A percentile compares a stretch with the other conserved stretches of the same genome.
Conservation (phyloP, 2,888 invertebrate species). For the Dichetophora obliterata region DNA sequence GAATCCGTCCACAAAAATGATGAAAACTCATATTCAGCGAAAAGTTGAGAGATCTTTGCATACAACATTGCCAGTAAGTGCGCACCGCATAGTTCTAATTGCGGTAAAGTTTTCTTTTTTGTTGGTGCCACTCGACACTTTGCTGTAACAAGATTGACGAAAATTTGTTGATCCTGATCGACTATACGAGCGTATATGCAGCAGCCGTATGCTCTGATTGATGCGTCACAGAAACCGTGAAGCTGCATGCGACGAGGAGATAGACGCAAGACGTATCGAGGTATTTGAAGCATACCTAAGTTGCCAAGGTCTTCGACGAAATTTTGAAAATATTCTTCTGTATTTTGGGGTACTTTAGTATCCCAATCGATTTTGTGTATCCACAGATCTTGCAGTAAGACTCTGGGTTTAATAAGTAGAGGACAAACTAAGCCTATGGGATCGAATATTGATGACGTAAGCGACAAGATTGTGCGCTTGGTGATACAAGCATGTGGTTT, state of each 20-base stretch:
- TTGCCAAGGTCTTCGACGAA: too few species aligned
- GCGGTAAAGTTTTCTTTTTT: slow-evolving; percentile 43
- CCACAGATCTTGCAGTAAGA: slow-evolving; percentile 35
- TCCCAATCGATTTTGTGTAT: slow-evolving; percentile 9
- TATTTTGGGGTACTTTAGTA: neutral
- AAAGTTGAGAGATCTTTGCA: slow-evolving; percentile 12
- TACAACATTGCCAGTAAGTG: slow-evolving; percentile 31
- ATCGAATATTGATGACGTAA: slow-evolving; percentile 20
- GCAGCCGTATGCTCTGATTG: slow-evolving; percentile 9
- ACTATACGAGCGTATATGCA: neutral
- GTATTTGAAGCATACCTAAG: too few species aligned
- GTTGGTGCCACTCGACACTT: slow-evolving; percentile 38
- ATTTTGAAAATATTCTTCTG: neutral
- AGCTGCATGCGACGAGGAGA: neutral
- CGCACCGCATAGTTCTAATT: slow-evolving; percentile 42
- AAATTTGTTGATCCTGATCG: neutral
- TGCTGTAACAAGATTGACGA: slow-evolving; percentile 26
- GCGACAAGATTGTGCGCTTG: too few species aligned
- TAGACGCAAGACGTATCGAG: too few species aligned
- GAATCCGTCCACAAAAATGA: slow-evolving; percentile 41
- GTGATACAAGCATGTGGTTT: neutral
- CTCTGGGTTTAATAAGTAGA: slow-evolving; percentile 2
- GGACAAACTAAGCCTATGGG: slow-evolving; percentile 4
- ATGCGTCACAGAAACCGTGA: slow-evolving; percentile 5
- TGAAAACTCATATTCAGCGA: too few species aligned